Percentiles rank a stretch among this genome's conserved stretches.
Conservation (phyloP, 2,113 vertebrate genomes). For the Ameiurus melas region DNA sequence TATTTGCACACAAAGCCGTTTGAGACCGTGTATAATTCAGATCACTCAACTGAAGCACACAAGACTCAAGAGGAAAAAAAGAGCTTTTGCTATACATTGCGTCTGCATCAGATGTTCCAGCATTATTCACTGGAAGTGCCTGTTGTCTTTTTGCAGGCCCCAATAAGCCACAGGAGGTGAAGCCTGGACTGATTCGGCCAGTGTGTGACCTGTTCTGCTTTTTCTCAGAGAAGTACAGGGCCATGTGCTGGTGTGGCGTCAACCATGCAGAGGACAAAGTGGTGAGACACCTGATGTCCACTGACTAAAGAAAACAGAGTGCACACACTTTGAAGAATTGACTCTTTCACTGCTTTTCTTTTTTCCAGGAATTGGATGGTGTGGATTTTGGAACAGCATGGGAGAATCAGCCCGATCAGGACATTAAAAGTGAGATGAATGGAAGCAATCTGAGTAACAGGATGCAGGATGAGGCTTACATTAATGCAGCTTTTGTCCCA, state of each 20-base stretch:
- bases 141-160: constrained; percentile 64
- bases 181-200: constrained; percentile 75
- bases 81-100: background rate
- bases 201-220: constrained; percentile 78
- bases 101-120: background rate
- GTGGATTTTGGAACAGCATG: constrained; percentile 48
- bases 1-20: background rate
- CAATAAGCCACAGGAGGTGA: constrained; percentile 68
- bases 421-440: constrained; percentile 57
- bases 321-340: background rate
- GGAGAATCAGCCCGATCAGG: constrained; percentile 44
- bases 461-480: constrained; percentile 65
- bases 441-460: constrained; percentile 55
- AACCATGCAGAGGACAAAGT: constrained; percentile 54
- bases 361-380: constrained; percentile 49
- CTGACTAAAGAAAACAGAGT: constrained; percentile 24
- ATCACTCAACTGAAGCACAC: background rate
- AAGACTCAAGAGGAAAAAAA: background rate
- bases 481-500: constrained; percentile 62
- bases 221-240: constrained; percentile 75
- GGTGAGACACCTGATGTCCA: constrained; percentile 48
- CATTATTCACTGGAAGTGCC: background rate
- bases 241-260: constrained; percentile 74
- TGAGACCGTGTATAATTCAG: background rate
- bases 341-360: constrained; percentile 12